These are phyloP conservation scores for Lamellibrachia columna DNA, from an alignment of 2,888 invertebrate species.

Conservation along the genomic window DNA sequence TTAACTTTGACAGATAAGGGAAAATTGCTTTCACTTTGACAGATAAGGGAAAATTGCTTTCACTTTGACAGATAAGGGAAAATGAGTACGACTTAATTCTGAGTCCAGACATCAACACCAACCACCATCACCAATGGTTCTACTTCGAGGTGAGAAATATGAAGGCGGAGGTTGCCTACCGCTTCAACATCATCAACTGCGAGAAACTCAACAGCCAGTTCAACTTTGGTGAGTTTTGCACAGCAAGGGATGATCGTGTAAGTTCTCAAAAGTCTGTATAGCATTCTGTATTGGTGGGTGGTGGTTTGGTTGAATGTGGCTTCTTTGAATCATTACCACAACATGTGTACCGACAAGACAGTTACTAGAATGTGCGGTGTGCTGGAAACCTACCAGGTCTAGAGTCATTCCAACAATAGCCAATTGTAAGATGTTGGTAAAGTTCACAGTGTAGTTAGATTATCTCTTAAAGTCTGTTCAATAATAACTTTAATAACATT, in stretches of 20 bases:
- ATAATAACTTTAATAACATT: too few relatives aligned
- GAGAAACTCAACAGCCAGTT: constrained; percentile 88
- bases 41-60: not conserved
- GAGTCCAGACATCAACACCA: constrained; percentile 84
- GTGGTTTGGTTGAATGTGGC: too few relatives aligned
- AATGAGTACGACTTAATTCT: constrained; percentile 85
- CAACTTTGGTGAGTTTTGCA: constrained; percentile 74
- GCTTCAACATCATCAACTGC: constrained; percentile 88
- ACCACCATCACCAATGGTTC: constrained; percentile 84
- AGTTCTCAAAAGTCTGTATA: too few relatives aligned
- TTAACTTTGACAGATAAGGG: not conserved
- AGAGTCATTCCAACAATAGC: too few relatives aligned
- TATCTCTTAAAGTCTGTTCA: too few relatives aligned
- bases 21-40: not conserved
- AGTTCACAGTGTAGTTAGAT: too few relatives aligned
- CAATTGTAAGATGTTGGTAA: too few relatives aligned
- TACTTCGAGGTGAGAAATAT: constrained; percentile 87
- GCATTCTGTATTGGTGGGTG: too few relatives aligned
- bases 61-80: constrained; percentile 73
- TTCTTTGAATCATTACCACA: too few relatives aligned
- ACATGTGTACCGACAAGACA: too few relatives aligned
- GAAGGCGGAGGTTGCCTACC: constrained; percentile 75
- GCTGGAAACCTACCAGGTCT: too few relatives aligned
- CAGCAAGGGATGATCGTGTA: not conserved
- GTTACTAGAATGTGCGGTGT: too few relatives aligned